Percentiles rank a stretch among this genome's conserved stretches.
These are phyloP conservation scores for Drosophila auraria DNA, from an alignment of 1,140 invertebrate genomes.

Conservation along the genomic window DNA sequence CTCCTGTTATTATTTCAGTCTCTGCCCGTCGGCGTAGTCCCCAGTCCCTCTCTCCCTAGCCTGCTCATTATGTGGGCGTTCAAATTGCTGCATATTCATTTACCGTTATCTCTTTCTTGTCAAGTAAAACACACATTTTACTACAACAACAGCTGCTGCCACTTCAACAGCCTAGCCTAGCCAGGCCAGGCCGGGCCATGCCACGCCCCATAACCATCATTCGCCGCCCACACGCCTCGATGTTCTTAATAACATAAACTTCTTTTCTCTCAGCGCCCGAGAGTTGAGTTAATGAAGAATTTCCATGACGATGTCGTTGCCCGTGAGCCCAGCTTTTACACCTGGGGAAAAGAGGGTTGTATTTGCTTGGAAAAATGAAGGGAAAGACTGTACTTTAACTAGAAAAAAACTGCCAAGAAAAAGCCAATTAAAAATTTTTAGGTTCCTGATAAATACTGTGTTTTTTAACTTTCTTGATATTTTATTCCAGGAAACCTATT, in stretches of 20 bases:
- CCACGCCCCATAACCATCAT: conserved; percentile 28
- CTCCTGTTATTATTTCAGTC: conserved; percentile 75
- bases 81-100: conserved; percentile 84
- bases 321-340: conserved; percentile 37
- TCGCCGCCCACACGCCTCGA: conserved; percentile 23
- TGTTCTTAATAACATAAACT: conserved; percentile 82
- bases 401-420: too few relatives aligned
- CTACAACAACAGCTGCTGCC: conserved; percentile 74
- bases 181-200: conserved; percentile 16
- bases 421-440: too few relatives aligned
- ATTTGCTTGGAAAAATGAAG: not conserved
- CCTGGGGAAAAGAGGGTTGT: not conserved
- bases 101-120: conserved; percentile 81
- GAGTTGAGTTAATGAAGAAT: conserved; percentile 84
- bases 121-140: conserved; percentile 77
- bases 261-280: conserved; percentile 70
- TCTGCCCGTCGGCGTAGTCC: conserved; percentile 47
- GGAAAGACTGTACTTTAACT: not conserved
- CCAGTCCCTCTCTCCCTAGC: not conserved
- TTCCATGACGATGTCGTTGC: conserved; percentile 80
- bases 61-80: conserved; percentile 81
- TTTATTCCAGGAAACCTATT: too few relatives aligned
- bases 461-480: too few relatives aligned
- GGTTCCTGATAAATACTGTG: too few relatives aligned
- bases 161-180: conserved; percentile 12